Conservation (phyloP, 92 coral and sea anemone species). For the Micromussa lordhowensis region DNA sequence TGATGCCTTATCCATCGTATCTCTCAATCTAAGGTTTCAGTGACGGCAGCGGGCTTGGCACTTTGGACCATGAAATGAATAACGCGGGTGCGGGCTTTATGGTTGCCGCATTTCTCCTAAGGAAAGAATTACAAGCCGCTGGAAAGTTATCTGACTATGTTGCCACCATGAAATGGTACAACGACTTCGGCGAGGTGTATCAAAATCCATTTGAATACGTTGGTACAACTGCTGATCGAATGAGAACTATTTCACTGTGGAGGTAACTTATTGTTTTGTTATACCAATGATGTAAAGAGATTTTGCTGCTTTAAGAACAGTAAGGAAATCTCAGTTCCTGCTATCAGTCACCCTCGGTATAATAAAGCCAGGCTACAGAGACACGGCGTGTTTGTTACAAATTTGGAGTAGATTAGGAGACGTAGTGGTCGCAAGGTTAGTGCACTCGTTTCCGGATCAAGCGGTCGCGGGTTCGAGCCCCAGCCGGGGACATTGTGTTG, state of each 20-base stretch:
- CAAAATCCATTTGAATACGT: conserved; percentile 35
- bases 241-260: conserved; percentile 62
- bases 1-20: neutral
- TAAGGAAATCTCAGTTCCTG: too few species aligned
- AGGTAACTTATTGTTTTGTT: conserved; percentile 35
- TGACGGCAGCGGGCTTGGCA: conserved; percentile 62
- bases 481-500: too few species aligned
- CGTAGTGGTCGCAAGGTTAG: too few species aligned
- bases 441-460: too few species aligned
- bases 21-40: conserved; percentile 23
- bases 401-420: too few species aligned
- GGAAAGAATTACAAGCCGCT: conserved; percentile 10
- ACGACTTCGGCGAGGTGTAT: conserved; percentile 46
- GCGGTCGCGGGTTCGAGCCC: too few species aligned
- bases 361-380: too few species aligned
- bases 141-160: conserved; percentile 14
- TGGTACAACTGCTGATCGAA: conserved; percentile 67
- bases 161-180: conserved; percentile 44
- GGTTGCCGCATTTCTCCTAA: conserved; percentile 47
- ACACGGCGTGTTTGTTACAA: too few species aligned
- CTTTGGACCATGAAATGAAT: conserved; percentile 63
- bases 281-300: too few species aligned
- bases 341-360: too few species aligned
- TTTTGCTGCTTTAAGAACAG: too few species aligned
- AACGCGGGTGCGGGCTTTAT: conserved; percentile 43